Evolutionary conservation across 1,140 invertebrate genomes (phyloP).

Genomic region (Cepaea nemoralis): DNA sequence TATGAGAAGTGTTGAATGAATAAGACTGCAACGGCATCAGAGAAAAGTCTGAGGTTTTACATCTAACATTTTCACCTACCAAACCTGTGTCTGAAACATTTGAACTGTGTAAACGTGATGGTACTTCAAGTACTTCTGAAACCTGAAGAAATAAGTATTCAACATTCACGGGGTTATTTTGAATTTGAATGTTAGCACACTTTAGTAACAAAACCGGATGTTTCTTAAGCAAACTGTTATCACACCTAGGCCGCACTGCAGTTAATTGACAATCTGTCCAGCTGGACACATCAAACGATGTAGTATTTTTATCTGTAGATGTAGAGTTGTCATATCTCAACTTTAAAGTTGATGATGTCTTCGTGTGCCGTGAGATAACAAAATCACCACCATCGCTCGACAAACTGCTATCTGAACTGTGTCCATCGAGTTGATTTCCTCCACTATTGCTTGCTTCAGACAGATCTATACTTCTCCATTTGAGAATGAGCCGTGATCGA

Average conservation of each 20-base stretch:
- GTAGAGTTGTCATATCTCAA: background rate
- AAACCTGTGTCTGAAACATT: background rate
- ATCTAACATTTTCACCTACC: background rate
- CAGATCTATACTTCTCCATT: background rate
- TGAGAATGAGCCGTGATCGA: constrained; percentile 1
- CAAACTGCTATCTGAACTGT: background rate
- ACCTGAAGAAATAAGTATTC: background rate
- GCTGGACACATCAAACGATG: background rate
- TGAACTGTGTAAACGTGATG: background rate
- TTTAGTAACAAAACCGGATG: background rate
- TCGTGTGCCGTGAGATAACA: background rate
- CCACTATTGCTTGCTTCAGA: background rate
- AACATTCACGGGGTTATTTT: background rate
- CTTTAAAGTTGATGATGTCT: background rate
- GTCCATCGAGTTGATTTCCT: background rate
- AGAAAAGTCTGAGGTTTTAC: background rate
- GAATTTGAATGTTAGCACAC: background rate
- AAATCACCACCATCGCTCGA: too few relatives aligned
- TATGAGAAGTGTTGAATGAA: background rate
- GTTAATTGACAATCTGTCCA: background rate
- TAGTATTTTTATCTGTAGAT: background rate
- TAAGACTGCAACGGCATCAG: background rate
- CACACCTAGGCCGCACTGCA: background rate
- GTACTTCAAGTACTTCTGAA: too few relatives aligned
- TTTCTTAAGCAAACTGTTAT: background rate